phyloP scores from a whole-genome alignment of 2,888 invertebrate species.

The Anthoptus insignis region DNA sequence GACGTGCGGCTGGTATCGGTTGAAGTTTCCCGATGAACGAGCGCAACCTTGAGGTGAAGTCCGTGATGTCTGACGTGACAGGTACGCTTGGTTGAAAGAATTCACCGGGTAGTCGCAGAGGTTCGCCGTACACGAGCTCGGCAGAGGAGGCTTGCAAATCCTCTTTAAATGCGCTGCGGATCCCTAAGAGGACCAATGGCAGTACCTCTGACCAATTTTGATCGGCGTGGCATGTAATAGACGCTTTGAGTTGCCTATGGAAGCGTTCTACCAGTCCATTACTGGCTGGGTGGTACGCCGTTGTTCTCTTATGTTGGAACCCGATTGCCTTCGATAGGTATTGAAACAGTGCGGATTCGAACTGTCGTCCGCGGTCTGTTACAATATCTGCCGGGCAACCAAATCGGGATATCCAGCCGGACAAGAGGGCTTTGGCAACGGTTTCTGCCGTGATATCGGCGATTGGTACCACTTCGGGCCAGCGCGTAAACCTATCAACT shows the following conservation, averaged over 20 bases:
- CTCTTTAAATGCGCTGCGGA: slow-evolving; percentile 39
- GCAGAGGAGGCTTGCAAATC: slow-evolving; percentile 47
- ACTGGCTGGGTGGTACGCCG: slow-evolving; percentile 51
- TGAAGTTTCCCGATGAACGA: not conserved
- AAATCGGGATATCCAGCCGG: slow-evolving; percentile 64
- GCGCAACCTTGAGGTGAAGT: not conserved
- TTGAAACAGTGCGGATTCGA: slow-evolving; percentile 47
- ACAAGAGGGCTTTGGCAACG: slow-evolving; percentile 56
- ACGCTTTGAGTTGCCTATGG: slow-evolving; percentile 37
- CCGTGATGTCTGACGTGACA: not conserved
- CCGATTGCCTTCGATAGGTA: too few relatives aligned
- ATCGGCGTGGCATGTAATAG: slow-evolving; percentile 32
- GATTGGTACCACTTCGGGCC: slow-evolving; percentile 56
- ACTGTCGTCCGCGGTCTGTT: slow-evolving; percentile 50
- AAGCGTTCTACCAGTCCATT: slow-evolving; percentile 52
- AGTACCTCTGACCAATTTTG: slow-evolving; percentile 44
- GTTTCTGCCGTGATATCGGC: slow-evolving; percentile 59
- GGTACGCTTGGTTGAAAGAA: not conserved
- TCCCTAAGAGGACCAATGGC: slow-evolving; percentile 45
- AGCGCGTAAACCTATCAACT: slow-evolving; percentile 57
- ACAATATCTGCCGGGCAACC: slow-evolving; percentile 56
- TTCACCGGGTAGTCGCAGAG: not conserved
- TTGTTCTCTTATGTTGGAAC: slow-evolving; percentile 35
- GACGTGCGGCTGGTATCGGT: not conserved
- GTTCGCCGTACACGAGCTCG: slow-evolving; percentile 50